These are phyloP conservation scores for Yponomeuta malinellus DNA, from an alignment of 2,888 invertebrate species.

Conservation along the genomic window DNA sequence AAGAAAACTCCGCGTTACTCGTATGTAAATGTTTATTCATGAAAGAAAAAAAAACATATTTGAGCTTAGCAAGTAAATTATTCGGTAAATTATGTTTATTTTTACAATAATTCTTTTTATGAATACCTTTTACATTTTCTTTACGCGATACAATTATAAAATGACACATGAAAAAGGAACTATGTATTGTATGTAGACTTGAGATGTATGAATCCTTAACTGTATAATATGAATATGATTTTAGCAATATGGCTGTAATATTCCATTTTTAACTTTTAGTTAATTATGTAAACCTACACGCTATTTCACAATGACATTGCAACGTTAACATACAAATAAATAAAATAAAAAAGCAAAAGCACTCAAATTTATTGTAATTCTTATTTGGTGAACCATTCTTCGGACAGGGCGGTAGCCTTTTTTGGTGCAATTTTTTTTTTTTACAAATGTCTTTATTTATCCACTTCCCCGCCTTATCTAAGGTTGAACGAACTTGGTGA, in stretches of 20 bases:
- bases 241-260: conserved; percentile 61
- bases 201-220: conserved; percentile 57
- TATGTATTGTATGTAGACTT: conserved; percentile 64
- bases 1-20: conserved; percentile 22
- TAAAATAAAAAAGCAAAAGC: conserved; percentile 24
- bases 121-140: conserved; percentile 57
- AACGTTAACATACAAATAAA: conserved; percentile 33
- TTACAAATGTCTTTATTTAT: conserved; percentile 15
- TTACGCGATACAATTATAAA: conserved; percentile 62
- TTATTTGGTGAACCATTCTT: conserved; percentile 56
- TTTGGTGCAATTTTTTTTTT: too few relatives aligned
- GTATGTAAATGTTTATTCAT: conserved; percentile 66
- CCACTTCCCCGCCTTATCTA: background rate
- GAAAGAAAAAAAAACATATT: conserved; percentile 57
- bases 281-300: conserved; percentile 38
- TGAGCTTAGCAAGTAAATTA: conserved; percentile 72
- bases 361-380: conserved; percentile 36
- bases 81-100: conserved; percentile 59
- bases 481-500: background rate
- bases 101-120: conserved; percentile 52
- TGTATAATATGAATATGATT: conserved; percentile 35
- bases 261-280: conserved; percentile 27
- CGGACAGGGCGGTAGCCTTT: background rate
- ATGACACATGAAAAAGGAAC: conserved; percentile 76
- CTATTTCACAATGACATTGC: conserved; percentile 47